phyloP scores from a whole-genome alignment of 1,140 invertebrate species.

The Magallana ariakensis region DNA sequence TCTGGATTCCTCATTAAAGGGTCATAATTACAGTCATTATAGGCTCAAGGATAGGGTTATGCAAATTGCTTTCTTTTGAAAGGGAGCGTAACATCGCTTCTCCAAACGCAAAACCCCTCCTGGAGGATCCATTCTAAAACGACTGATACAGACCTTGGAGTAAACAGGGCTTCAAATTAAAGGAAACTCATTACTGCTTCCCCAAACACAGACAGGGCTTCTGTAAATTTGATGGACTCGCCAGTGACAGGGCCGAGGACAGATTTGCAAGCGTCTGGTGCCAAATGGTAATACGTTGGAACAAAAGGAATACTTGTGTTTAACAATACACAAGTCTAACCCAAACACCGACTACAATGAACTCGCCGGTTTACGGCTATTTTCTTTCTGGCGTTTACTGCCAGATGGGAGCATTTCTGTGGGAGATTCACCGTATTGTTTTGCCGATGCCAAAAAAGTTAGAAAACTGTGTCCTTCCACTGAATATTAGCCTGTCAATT shows the following conservation, averaged over 20 bases:
- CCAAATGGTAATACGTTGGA: conserved; percentile 18
- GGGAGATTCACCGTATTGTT: neutral
- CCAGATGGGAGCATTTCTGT: conserved; percentile 19
- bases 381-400: neutral
- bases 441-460: neutral
- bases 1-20: conserved; percentile 18
- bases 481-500: neutral
- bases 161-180: conserved; percentile 33
- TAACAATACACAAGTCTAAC: conserved; percentile 37
- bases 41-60: neutral
- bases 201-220: conserved; percentile 29
- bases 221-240: conserved; percentile 33
- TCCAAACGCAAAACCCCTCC: neutral
- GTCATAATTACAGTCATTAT: neutral
- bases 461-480: neutral
- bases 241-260: conserved; percentile 20
- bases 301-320: conserved; percentile 25
- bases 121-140: neutral
- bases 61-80: conserved; percentile 16
- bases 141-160: neutral
- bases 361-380: conserved; percentile 27
- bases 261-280: conserved; percentile 32
- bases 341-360: conserved; percentile 13
- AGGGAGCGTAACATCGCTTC: conserved; percentile 6
- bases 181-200: conserved; percentile 23